Base-by-base conservation (phyloP, 2,888 invertebrate species). In the Eutolmus rufibarbis region DNA sequence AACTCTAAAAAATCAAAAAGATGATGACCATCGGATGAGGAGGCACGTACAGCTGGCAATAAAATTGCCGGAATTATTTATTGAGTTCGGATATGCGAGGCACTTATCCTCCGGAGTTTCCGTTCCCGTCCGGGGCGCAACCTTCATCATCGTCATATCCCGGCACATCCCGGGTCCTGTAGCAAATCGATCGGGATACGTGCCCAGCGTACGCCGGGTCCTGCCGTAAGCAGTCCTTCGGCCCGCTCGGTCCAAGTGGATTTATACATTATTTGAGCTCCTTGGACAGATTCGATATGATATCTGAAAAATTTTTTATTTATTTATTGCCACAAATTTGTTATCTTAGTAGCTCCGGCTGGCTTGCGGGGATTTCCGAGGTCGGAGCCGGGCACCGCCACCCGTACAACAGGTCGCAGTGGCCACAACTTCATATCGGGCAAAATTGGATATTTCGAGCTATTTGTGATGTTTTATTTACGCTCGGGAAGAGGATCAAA, bases 261-360 rank as follows among this genome's bases (percentile, higher is more conserved):
- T 88, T 88, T 88, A 88, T 88, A 88, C 87, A 85, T 88, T 88
- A 87, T 88, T 88, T 88, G 88, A 88, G 87, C 81, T 87, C 34
- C 82, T 88, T 87, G 87, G 88, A 88, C 88, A 88, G 87, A 88
- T 88, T 79, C 87, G 82, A 88, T 88, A 88, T 88, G 85, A 88
- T 88, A 87, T 86, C 88, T 43, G 87, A 57, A 86, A 86, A 88
- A 87, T 74, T 87, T 87, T 88, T 88, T 88, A 88, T 88, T 88
- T 88, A 88, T 88, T 88, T 88, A 88, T 88, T 88, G 87, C 88
- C 86, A 76, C 88, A 88, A 88, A 88, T 88, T 88, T 88, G 87
- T 79, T 88, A 74, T 85, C 84, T 87, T 86, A 87, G 74, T 37
- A 23, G 28, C 74, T 37, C 19, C 37, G 19, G 76, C 16, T 37